These are phyloP conservation scores for Siniperca chuatsi DNA, from an alignment of 2,113 vertebrate species.

Conservation along the genomic window DNA sequence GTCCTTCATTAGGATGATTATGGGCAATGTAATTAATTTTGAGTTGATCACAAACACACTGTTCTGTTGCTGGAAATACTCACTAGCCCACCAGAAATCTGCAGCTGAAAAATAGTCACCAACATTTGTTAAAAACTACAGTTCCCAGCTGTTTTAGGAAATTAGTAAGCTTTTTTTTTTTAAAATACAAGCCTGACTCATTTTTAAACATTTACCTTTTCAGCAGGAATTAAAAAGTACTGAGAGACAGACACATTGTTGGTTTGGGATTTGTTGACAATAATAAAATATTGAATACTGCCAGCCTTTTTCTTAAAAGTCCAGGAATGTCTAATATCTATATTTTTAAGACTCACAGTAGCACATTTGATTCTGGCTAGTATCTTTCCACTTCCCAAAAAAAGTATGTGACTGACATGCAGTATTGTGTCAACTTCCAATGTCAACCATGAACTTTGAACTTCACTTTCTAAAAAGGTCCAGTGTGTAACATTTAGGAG, in stretches of 20 bases:
- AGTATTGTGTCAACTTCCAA: background rate
- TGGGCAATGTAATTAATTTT: background rate
- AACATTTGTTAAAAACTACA: background rate
- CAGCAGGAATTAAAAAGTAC: background rate
- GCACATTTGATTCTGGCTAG: background rate
- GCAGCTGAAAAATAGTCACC: background rate
- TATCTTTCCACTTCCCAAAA: background rate
- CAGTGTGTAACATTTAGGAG: too few species aligned
- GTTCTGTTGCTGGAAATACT: background rate
- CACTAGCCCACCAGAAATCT: background rate
- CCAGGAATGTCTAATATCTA: background rate
- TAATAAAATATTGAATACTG: background rate
- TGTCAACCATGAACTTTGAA: background rate
- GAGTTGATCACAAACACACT: background rate
- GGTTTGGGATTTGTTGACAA: background rate
- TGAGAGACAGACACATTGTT: too few species aligned
- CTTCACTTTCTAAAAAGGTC: too few species aligned
- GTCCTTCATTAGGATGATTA: background rate
- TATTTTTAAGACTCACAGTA: background rate
- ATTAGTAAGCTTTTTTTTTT: too few species aligned
- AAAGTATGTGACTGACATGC: too few species aligned
- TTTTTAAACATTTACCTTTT: too few species aligned
- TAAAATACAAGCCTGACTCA: too few species aligned
- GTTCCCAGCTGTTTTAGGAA: too few species aligned
- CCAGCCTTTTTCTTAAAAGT: background rate